Percentiles rank a stretch among this genome's conserved stretches.
Evolutionary conservation across 1,140 invertebrate genomes (phyloP).

Genomic region (Stenopsyche tienmushanensis): DNA sequence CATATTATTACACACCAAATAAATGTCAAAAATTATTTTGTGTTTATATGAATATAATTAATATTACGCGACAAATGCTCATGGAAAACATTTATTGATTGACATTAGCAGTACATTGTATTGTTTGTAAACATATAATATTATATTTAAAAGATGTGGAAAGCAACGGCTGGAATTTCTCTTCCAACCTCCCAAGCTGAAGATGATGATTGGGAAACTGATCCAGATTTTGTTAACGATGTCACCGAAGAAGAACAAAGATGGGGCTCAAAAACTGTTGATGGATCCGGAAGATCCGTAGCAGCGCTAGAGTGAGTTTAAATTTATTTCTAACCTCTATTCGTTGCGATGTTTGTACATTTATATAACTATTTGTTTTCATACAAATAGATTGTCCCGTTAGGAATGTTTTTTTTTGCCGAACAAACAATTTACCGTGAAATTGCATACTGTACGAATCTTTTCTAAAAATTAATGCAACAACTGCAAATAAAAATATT

Average conservation of each 20-base stretch:
- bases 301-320: conserved; percentile 69
- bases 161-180: conserved; percentile 55
- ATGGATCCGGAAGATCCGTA: conserved; percentile 71
- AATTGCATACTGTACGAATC: too few relatives aligned
- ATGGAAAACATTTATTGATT: too few relatives aligned
- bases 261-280: conserved; percentile 85
- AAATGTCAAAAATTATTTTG: too few relatives aligned
- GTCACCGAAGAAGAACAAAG: conserved; percentile 87
- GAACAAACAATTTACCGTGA: not conserved
- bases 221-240: conserved; percentile 91
- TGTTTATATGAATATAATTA: too few relatives aligned
- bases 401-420: too few relatives aligned
- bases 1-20: too few relatives aligned
- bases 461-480: too few relatives aligned
- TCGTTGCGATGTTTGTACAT: too few relatives aligned
- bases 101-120: not conserved
- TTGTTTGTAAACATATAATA: conserved; percentile 11
- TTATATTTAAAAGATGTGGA: conserved; percentile 58
- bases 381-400: too few relatives aligned
- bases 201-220: conserved; percentile 91
- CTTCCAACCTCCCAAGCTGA: conserved; percentile 50
- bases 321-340: too few relatives aligned
- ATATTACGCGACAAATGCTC: too few relatives aligned
- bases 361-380: conserved; percentile 5
- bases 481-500: too few relatives aligned